Percentiles rank a stretch among this genome's conserved stretches.
phyloP scores from a whole-genome alignment of 2,888 invertebrate species.

The Proisotoma minuta region DNA sequence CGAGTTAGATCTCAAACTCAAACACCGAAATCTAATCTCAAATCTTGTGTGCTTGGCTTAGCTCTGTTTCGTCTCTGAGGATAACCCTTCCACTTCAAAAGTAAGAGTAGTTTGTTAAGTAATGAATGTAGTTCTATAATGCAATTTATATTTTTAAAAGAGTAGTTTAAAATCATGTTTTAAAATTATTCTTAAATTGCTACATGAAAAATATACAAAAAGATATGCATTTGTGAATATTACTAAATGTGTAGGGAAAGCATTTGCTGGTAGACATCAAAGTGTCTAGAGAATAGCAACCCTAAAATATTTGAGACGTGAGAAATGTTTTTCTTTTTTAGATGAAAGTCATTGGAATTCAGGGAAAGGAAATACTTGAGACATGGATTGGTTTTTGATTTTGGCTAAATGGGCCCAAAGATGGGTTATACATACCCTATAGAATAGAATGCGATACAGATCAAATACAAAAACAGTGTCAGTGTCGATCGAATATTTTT shows the following conservation, averaged over 20 bases:
- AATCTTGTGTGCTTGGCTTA: not conserved
- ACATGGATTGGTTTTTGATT: slow-evolving; percentile 16
- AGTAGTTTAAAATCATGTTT: no score
- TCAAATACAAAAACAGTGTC: not conserved
- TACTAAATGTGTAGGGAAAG: no score
- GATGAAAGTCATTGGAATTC: not conserved
- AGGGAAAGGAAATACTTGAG: not conserved
- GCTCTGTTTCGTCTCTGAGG: not conserved
- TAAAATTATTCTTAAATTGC: no score
- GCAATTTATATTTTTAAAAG: no score
- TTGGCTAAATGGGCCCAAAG: not conserved
- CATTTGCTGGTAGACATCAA: no score
- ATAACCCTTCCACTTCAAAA: no score
- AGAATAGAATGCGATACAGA: not conserved
- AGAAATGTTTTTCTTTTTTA: not conserved
- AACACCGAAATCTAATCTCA: not conserved
- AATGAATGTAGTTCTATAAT: no score
- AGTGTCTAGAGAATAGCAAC: no score
- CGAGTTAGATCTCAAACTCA: not conserved
- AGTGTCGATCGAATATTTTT: not conserved
- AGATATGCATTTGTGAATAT: no score
- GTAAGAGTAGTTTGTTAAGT: no score
- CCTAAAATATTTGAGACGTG: not conserved
- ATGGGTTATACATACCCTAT: not conserved
- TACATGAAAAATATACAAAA: no score